Base-by-base conservation (phyloP, 2,113 vertebrate genomes). In the Antechinus stuartii region DNA sequence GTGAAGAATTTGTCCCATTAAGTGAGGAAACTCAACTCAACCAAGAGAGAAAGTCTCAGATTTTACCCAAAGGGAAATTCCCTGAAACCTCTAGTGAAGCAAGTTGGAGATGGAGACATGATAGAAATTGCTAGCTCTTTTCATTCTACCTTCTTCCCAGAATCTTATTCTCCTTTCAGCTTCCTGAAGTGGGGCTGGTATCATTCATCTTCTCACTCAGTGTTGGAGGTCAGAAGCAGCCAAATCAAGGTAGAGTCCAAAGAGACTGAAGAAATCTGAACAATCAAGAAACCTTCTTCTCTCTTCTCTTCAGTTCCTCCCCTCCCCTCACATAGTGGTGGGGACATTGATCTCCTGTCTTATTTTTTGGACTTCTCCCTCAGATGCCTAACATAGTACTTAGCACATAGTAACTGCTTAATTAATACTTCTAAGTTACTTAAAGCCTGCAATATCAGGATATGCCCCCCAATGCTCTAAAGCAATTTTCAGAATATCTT, bases 401-500 rank as follows among this genome's bases (percentile, higher is more conserved):
- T 42, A 14, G 19, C 35, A n/a, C 35, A 42, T 6, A 42, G 35
- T 76, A 76, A n/a, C 35, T 22, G 35, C 35, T 76, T 42, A 76
- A 76, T 76, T 76, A 42, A 35, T 76, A 76, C 30, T 19, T 76
- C 14, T 76, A n/a, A 35, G 12, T n/a, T 76, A 16, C 25, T 92
- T 52, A 53, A 30, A 0, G 95, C 96, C 90, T 8, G 27, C 25
- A 30, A 91, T 96, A 95, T 94, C 95, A 93, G 96, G 89, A 92
- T 93, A 90, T 24, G 93, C 92, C 94, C 94, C 94, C 68, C 25
- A 11, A 93, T 95, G 97, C 94, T 93, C 35, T 0, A 52, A 96
- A 96, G 95, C 95, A 95, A 97, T 97, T 96, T 96, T 96, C 95
- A 94, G 93, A 92, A 92, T 95, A 96, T 57, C 95, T 84, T 96